These are phyloP conservation scores for Andricus curvator DNA, from an alignment of 2,888 invertebrate species.

Conservation along the genomic window DNA sequence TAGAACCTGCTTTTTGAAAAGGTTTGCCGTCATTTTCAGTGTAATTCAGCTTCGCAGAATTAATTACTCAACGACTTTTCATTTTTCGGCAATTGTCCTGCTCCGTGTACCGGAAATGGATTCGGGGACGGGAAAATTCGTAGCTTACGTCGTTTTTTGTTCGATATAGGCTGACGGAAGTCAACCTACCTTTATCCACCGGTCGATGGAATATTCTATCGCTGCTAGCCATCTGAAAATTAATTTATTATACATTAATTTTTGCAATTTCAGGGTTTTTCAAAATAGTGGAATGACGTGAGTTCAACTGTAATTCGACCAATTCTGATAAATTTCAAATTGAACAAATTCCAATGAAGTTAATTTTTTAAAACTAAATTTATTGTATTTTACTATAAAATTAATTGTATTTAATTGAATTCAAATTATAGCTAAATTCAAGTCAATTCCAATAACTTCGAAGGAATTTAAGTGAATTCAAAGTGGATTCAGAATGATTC, in stretches of 20 bases:
- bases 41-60: neutral
- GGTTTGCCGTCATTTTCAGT: neutral
- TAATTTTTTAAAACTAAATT: too few relatives aligned
- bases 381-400: too few relatives aligned
- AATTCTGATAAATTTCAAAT: too few relatives aligned
- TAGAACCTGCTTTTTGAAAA: neutral
- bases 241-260: constrained; percentile 53
- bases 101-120: constrained; percentile 57
- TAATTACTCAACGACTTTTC: constrained; percentile 13
- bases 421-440: too few relatives aligned
- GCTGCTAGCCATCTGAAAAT: constrained; percentile 93
- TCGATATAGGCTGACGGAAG: constrained; percentile 58
- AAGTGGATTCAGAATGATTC: too few relatives aligned
- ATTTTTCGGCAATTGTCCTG: constrained; percentile 42
- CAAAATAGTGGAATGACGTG: neutral
- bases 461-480: too few relatives aligned
- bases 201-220: constrained; percentile 95
- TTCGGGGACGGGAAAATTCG: constrained; percentile 59
- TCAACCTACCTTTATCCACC: constrained; percentile 92
- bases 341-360: too few relatives aligned
- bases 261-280: neutral
- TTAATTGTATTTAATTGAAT: too few relatives aligned
- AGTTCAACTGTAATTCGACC: too few relatives aligned
- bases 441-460: too few relatives aligned
- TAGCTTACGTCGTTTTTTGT: constrained; percentile 59